Evolutionary conservation across 2,113 vertebrate species (phyloP), one percentile per base, ranked within the genome.

Genomic region (Corythornis vintsioides): DNA sequence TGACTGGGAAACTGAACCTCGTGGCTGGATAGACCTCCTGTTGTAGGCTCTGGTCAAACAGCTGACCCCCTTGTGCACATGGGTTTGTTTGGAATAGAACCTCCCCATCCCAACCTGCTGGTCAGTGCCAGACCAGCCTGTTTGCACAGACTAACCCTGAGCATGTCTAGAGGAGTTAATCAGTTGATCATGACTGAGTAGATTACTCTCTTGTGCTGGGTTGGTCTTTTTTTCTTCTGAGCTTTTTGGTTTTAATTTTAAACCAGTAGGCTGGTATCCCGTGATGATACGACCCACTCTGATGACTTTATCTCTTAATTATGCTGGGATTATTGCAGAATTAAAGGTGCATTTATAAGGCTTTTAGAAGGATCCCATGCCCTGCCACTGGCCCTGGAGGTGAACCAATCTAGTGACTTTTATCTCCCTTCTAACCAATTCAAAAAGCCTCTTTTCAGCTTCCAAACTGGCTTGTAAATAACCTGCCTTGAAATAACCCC

Each of bases 401-500:
- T 29, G 65, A 86, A 77, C 69, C 26, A 38, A 71, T 42, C 52
- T 75, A 52, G 14, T 16, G 29, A 29, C 56, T 80, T 93, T 82
- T 47, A 80, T 77, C 55, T 94, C 64, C 52, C 43, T 85, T 55
- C 61, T 70, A 66, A 55, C 55, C 65, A 59, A 19, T 15, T 47
- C 59, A 84, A 60, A 86, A 88, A 55, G 0, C 4, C 33, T 55
- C 50, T 91, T 84, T 90, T 16, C 31, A 82, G 29, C 40, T 85
- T 65, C 79, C 59, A 71, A 80, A 56, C 60, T 31, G 69, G 48
- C 66, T 57, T 48, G 67, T 79, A 75, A 95, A 88, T 38, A 83
- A 88, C 83, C 42, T 66, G 20, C 43, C 64, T 66, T 66, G 43
- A 48, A n/a, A 24, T 15, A 48, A 47, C 65, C 45, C 31, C 64